Evolutionary conservation across 2,888 invertebrate species (phyloP), one percentile per base, ranked within the genome.

Genomic region (Apotomis turbidana): DNA sequence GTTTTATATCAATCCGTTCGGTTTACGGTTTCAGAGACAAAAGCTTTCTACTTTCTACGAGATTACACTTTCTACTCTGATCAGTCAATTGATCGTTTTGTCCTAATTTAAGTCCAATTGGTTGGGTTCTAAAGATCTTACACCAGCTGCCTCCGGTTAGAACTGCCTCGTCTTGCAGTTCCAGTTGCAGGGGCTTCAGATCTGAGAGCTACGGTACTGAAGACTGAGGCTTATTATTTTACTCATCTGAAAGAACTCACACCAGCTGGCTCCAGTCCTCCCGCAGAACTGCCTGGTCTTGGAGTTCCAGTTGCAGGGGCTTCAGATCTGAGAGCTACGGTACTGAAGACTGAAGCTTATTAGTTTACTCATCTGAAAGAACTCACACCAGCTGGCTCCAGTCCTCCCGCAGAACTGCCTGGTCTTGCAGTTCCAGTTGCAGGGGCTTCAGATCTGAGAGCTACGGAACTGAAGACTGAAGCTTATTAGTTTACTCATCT

Each of bases 341-440:
- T 27, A 27, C 27, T 27, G 27, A 2, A 27, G 1, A 27, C 27
- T 27, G 27, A 27, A 2, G 27, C 27, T 27, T 27, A 27, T 27
- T 27, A 27, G 1, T 27, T 27, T 27, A 49, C 1, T 49, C 9
- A 49, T 10, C 3, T 8, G 49, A 49, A 74, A 57, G 61, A 67
- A 95, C 97, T 97, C 89, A 97, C 97, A 96, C 98, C 98, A 98
- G 87, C 97, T 97, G 9, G 95, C 90, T 15, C 94, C 95, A 6
- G 96, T 97, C 80, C 98, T 94, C 69, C 98, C 98, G 73, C 96
- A 95, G 84, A 97, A 94, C 85, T 95, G 94, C 80, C 94, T 95
- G 6, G 95, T 96, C 82, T 96, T 95, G 0, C 95, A 94, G 88
- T 98, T 96, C 95, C 96, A 97, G 27, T 27, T n/a, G n/a, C n/a